A percentile compares a stretch with the other conserved stretches of the same genome.
Conservation (phyloP, 2,888 invertebrate species). For the Cosmopolites sordidus region DNA sequence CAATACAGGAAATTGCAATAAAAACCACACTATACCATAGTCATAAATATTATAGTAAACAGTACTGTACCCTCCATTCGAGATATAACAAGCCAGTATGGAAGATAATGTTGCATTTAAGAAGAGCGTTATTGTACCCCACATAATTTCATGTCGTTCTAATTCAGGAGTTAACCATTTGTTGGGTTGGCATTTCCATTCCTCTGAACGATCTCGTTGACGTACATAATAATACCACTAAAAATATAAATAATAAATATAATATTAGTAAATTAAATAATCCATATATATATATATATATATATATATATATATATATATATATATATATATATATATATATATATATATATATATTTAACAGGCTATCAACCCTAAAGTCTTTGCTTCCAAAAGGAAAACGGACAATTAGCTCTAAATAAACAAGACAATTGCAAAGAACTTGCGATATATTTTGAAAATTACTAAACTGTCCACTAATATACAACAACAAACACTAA, state of each 20-base stretch:
- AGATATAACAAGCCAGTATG: constrained; percentile 60
- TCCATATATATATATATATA: too few species aligned
- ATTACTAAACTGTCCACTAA: too few species aligned
- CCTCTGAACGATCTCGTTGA: constrained; percentile 56
- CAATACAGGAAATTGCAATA: constrained; percentile 60
- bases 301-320: too few species aligned
- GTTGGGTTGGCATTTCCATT: constrained; percentile 71
- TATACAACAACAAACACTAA: too few species aligned
- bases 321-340: too few species aligned
- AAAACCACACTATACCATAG: constrained; percentile 62
- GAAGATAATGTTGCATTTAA: constrained; percentile 56
- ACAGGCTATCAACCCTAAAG: too few species aligned
- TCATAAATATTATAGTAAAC: constrained; percentile 61
- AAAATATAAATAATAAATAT: constrained; percentile 18
- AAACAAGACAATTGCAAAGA: too few species aligned
- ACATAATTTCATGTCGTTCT: constrained; percentile 64
- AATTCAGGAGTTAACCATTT: constrained; percentile 64
- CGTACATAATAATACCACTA: constrained; percentile 71
- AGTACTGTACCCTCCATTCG: constrained; percentile 62
- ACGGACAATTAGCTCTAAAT: too few species aligned
- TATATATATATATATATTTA: too few species aligned
- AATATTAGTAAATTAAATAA: too few species aligned
- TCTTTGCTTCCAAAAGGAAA: too few species aligned
- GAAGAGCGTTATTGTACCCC: constrained; percentile 58
- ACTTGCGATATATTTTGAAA: too few species aligned